Base-by-base conservation (phyloP, 1,140 invertebrate genomes). In the Eupristina koningsbergeri region DNA sequence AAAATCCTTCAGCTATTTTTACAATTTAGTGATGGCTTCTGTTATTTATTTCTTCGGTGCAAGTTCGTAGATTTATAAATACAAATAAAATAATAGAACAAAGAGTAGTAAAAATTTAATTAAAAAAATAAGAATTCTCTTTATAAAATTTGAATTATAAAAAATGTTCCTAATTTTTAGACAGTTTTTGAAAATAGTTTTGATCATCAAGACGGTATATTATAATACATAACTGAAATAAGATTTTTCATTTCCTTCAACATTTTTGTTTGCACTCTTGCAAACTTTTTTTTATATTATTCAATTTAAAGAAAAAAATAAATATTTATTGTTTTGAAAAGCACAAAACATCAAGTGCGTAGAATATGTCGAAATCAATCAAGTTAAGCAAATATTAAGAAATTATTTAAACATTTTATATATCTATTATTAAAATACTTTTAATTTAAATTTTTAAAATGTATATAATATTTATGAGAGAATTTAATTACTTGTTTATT, bases 21-120 rank as follows among this genome's bases (percentile, higher is more conserved):
- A 81, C 36, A 34, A 50, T 74, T 47, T n/a, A 2, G 36, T 11
- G 39, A 41, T 45, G 50, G 26, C 31, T 53, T 36, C 17, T n/a
- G 29, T 47, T 82, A 82, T 82, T 82, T 82, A n/a, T 82, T 76
- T 31, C 50, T 74, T 76, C 61, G 53, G 39, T 41, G 67, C 39
- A 61, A 76, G 34, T 64, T 50, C 19, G 71, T 15, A 8, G 19
- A 17, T 76, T 82, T 58, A 76, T 76, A 82, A 82, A 76, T 82
- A 76, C 7, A 64, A 29, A 31, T 64, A 17, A 50, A 73, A 47
- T 34, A 41, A 50, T 26, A 47, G 41, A 67, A 79, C 77, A 47
- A 50, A 50, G 78, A 69, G 22, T 50, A 26, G 41, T 13, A n/a
- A 76, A 76, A 76, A 34, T 39, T 2, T 26, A 76, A 50, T 15